Conservation (phyloP, 2,888 invertebrate genomes). For the Polyommatus iphigenia region DNA sequence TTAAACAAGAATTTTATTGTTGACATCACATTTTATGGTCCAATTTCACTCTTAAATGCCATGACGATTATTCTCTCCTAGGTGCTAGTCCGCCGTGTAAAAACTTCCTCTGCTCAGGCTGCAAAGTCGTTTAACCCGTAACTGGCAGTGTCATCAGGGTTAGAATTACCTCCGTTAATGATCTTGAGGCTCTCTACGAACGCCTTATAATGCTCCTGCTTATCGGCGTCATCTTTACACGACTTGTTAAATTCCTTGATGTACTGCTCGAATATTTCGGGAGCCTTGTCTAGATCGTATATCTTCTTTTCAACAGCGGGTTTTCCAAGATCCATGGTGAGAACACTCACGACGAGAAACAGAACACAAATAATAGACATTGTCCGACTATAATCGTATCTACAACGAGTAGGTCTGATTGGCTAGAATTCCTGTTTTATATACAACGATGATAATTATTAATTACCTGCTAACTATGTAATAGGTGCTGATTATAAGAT, state of each 20-base stretch:
- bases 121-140: neutral
- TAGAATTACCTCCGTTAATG: neutral
- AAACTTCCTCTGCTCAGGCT: neutral
- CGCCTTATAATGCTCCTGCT: neutral
- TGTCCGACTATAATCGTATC: neutral
- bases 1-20: neutral
- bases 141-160: neutral
- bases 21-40: neutral
- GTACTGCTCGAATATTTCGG: neutral
- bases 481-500: neutral
- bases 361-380: neutral
- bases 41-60: neutral
- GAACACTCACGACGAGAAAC: neutral
- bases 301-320: neutral
- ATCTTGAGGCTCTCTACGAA: neutral
- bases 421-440: neutral
- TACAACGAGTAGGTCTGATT: neutral
- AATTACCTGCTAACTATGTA: neutral
- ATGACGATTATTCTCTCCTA: neutral
- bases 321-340: neutral
- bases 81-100: neutral
- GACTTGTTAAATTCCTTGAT: conserved; percentile 1
- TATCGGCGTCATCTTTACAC: neutral
- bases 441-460: neutral
- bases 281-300: neutral